Conservation (phyloP, 2,888 invertebrate genomes). For the Noctua fimbriata region DNA sequence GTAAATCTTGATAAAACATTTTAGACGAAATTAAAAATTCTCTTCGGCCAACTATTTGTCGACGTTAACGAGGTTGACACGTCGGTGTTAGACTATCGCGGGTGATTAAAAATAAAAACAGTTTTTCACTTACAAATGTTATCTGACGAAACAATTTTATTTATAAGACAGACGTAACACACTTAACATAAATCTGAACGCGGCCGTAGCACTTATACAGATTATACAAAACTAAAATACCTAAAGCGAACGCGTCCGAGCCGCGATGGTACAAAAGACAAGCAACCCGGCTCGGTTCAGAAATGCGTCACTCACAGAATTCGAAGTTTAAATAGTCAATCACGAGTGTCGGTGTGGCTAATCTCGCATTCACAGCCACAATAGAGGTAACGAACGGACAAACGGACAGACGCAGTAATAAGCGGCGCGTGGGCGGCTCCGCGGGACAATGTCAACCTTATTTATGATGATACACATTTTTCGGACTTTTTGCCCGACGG, state of each 20-base stretch:
- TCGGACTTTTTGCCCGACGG: conserved; percentile 78
- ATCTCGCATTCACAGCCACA: conserved; percentile 88
- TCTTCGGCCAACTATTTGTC: conserved; percentile 66
- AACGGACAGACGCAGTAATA: conserved; percentile 88
- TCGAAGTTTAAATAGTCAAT: conserved; percentile 89
- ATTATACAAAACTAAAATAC: conserved; percentile 68
- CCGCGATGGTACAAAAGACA: conserved; percentile 67
- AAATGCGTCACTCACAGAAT: conserved; percentile 84
- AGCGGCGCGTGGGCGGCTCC: conserved; percentile 88
- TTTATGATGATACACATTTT: conserved; percentile 87
- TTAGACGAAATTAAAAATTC: conserved; percentile 77
- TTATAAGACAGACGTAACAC: conserved; percentile 66
- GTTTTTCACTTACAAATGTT: conserved; percentile 61
- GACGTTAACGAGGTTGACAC: conserved; percentile 72
- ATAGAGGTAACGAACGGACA: conserved; percentile 90
- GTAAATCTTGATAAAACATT: conserved; percentile 82
- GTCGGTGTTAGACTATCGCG: conserved; percentile 62
- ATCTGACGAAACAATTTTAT: conserved; percentile 68
- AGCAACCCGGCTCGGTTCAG: conserved; percentile 72
- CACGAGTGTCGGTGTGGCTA: conserved; percentile 88
- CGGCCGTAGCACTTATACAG: conserved; percentile 60
- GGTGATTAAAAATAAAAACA: conserved; percentile 64
- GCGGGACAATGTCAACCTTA: conserved; percentile 85
- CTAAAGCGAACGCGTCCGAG: conserved; percentile 60
- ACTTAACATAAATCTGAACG: conserved; percentile 67